A percentile compares a stretch with the other conserved stretches of the same genome.
These are phyloP conservation scores for Phodopus roborovskii DNA, from an alignment of 2,113 vertebrate species.

Conservation along the genomic window DNA sequence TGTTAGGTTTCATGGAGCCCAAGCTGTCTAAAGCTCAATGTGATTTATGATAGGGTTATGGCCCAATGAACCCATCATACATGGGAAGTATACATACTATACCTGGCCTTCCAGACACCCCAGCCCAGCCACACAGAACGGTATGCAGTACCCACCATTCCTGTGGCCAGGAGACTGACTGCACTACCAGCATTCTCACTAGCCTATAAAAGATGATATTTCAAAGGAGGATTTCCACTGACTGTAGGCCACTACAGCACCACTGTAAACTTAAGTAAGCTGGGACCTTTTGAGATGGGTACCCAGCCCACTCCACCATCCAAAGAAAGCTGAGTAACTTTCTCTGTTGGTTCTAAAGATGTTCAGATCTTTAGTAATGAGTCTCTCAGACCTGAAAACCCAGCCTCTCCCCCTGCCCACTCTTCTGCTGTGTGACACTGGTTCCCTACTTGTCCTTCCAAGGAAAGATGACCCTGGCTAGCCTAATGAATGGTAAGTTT, in stretches of 20 bases:
- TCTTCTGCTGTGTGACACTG: neutral
- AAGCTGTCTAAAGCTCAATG: neutral
- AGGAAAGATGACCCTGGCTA: rapidly evolving
- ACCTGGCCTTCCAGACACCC: neutral
- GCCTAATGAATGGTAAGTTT: rapidly evolving
- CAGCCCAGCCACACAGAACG: neutral
- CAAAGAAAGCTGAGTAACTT: neutral
- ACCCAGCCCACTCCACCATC: neutral
- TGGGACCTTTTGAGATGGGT: neutral
- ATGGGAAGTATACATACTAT: neutral
- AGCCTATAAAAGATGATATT: neutral
- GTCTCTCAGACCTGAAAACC: slow-evolving; percentile 64
- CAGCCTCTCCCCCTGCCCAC: slow-evolving; percentile 25
- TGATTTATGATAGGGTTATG: neutral
- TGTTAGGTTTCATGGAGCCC: neutral
- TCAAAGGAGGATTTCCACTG: neutral
- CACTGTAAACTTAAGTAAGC: neutral
- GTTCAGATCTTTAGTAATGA: slow-evolving; percentile 56
- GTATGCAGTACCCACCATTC: too few relatives aligned
- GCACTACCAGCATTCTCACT: neutral
- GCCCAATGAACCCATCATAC: neutral
- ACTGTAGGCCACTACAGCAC: too few relatives aligned
- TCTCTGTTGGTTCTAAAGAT: slow-evolving; percentile 54
- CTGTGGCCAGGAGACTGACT: neutral
- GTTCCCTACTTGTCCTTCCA: rapidly evolving